Percentiles rank a stretch among this genome's conserved stretches.
Conservation (phyloP, 2,113 vertebrate genomes). For the Leiothrix lutea region DNA sequence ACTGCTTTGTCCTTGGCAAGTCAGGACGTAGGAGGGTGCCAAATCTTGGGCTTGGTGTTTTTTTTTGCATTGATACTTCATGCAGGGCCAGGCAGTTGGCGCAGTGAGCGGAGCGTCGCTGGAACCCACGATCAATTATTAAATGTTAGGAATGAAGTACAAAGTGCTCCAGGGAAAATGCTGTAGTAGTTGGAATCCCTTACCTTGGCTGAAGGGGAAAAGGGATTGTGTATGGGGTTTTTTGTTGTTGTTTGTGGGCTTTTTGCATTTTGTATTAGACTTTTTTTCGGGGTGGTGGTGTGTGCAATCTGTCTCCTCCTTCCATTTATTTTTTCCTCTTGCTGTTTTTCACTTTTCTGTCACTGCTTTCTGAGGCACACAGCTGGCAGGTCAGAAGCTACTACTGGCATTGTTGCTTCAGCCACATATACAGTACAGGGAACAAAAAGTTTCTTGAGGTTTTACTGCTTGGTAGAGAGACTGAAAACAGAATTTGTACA, state of each 20-base stretch:
- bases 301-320: background rate
- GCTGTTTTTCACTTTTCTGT: background rate
- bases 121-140: conserved; percentile 36
- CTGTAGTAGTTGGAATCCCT: background rate
- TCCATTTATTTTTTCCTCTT: background rate
- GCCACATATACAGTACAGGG: accelerated
- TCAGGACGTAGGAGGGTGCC: background rate
- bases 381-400: background rate
- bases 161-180: background rate
- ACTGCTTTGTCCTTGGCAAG: conserved; percentile 45
- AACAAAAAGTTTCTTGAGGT: background rate
- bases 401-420: background rate
- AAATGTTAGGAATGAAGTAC: conserved; percentile 40
- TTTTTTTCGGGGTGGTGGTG: background rate
- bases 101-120: background rate
- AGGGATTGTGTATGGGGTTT: background rate
- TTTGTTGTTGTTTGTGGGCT: background rate
- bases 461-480: background rate
- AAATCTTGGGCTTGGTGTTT: background rate
- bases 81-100: background rate
- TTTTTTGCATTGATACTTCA: background rate
- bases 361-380: background rate
- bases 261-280: background rate
- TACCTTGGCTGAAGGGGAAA: background rate
- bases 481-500: background rate